These are phyloP conservation scores for Acanthaster planci DNA, from an alignment of 35 echinoderm and acorn worm species.

Conservation along the genomic window DNA sequence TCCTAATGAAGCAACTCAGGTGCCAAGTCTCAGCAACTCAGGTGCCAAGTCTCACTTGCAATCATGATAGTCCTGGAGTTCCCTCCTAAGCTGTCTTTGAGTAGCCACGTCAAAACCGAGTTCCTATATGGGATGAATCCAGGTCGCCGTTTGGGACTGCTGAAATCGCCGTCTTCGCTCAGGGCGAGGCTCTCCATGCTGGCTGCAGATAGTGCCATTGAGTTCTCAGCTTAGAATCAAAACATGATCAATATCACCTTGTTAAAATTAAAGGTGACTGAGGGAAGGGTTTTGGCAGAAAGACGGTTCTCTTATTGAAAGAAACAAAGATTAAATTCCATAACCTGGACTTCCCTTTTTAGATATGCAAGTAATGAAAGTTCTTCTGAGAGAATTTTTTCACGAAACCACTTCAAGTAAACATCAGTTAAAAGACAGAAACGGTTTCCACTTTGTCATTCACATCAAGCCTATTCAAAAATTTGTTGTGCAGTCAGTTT, in stretches of 20 bases:
- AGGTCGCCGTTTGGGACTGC: constrained; percentile 39
- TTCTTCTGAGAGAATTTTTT: too few species aligned
- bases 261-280: neutral
- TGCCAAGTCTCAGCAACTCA: too few species aligned
- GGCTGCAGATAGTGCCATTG: constrained; percentile 65
- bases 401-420: too few species aligned
- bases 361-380: too few species aligned
- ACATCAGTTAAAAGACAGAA: too few species aligned
- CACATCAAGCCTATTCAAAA: too few species aligned
- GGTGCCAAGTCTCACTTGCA: constrained; percentile 76
- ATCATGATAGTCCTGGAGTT: constrained; percentile 99
- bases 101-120: constrained; percentile 95
- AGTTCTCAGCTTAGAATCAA: constrained; percentile 58
- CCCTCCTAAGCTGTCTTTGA: constrained; percentile 95
- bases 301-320: too few species aligned
- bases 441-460: too few species aligned
- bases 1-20: too few species aligned
- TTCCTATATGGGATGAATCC: constrained; percentile 92
- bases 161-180: constrained; percentile 72
- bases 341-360: too few species aligned
- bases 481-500: too few species aligned
- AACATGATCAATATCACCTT: neutral
- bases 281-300: neutral
- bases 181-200: constrained; percentile 81
- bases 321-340: too few species aligned